phyloP scores from a whole-genome alignment of 2,113 vertebrate species.

The Tetrax tetrax region DNA sequence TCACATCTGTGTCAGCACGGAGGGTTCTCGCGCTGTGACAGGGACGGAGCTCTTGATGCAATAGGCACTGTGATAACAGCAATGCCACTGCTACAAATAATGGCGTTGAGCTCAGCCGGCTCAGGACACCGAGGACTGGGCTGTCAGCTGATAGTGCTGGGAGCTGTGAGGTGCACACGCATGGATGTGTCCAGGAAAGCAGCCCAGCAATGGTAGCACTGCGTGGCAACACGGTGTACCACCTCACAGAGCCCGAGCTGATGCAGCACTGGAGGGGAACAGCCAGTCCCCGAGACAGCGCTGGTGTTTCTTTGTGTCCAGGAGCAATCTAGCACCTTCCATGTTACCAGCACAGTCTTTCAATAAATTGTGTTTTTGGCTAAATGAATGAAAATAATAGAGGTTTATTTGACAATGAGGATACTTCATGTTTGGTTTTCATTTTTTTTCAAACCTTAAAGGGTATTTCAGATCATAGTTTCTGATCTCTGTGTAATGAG shows the following conservation, averaged over 20 bases:
- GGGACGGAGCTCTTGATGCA: background rate
- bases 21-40: background rate
- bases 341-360: background rate
- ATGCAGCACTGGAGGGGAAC: background rate
- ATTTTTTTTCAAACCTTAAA: background rate
- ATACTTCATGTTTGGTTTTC: background rate
- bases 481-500: background rate
- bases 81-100: background rate
- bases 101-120: background rate
- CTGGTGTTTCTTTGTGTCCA: background rate
- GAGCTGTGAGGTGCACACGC: rapidly evolving
- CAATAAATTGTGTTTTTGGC: background rate
- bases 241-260: background rate
- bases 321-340: background rate
- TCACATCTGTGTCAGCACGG: background rate
- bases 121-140: rapidly evolving
- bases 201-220: background rate
- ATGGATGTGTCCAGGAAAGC: rapidly evolving
- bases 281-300: background rate
- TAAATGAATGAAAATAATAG: background rate
- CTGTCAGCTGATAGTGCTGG: background rate
- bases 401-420: background rate
- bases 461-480: constrained; percentile 45
- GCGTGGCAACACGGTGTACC: rapidly evolving
- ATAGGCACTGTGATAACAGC: background rate